Conservation (phyloP, 1,140 invertebrate genomes). For the Potamilus streckersoni region DNA sequence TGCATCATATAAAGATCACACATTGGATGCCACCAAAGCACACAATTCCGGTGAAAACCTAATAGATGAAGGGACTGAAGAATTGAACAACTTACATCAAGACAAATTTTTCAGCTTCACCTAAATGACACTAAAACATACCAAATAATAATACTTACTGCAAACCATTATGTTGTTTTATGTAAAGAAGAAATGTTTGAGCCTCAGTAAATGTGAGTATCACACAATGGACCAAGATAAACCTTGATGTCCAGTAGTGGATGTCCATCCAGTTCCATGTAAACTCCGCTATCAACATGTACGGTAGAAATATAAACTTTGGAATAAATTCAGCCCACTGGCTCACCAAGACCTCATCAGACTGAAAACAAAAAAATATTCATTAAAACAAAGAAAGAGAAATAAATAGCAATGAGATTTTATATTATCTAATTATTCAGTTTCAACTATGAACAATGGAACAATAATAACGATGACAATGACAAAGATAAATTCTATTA, state of each 20-base stretch:
- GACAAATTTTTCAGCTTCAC: too few relatives aligned
- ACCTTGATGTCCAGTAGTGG: constrained; percentile 27
- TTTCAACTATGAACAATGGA: too few relatives aligned
- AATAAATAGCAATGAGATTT: neutral
- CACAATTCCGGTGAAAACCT: too few relatives aligned
- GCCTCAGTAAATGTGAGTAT: constrained; percentile 16
- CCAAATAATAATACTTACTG: too few relatives aligned
- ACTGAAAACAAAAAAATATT: constrained; percentile 1
- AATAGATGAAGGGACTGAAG: too few relatives aligned
- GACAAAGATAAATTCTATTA: too few relatives aligned
- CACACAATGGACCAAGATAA: constrained; percentile 21
- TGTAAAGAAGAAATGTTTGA: constrained; percentile 12
- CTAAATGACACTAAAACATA: too few relatives aligned
- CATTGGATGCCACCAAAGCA: too few relatives aligned
- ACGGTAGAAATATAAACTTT: constrained; percentile 26
- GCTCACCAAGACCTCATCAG: constrained; percentile 5
- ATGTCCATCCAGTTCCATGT: constrained; percentile 32
- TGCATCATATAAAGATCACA: too few relatives aligned
- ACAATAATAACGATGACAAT: too few relatives aligned
- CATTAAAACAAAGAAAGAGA: neutral
- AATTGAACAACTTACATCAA: too few relatives aligned
- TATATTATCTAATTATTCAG: too few relatives aligned
- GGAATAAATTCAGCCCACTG: constrained; percentile 31
- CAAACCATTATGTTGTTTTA: neutral
- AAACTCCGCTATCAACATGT: constrained; percentile 26